Percentiles rank a stretch among this genome's conserved stretches.
phyloP scores from a whole-genome alignment of 1,140 invertebrate species.

The Helicoverpa zea region DNA sequence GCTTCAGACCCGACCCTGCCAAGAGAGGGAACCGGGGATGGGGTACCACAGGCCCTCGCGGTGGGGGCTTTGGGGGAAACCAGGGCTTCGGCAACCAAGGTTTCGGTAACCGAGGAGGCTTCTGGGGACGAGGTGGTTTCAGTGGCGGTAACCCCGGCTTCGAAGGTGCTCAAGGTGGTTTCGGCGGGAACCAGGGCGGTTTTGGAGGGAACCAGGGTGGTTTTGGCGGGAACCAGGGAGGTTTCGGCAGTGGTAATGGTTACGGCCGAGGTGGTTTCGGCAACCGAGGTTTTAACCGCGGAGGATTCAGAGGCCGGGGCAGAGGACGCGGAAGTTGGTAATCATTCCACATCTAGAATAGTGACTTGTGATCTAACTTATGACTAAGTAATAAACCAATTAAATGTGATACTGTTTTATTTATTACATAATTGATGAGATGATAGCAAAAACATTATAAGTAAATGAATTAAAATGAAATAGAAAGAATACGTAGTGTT shows the following conservation, averaged over 20 bases:
- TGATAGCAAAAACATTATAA: too few relatives aligned
- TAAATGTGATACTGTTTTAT: not conserved
- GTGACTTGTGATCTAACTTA: not conserved
- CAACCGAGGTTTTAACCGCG: conserved; percentile 21
- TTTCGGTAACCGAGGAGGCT: conserved; percentile 53
- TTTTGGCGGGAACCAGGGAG: conserved; percentile 44
- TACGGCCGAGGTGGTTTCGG: conserved; percentile 48
- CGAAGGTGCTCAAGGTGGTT: conserved; percentile 48
- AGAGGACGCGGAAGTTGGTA: conserved; percentile 26
- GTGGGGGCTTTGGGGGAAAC: conserved; percentile 61
- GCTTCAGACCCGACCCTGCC: conserved; percentile 70
- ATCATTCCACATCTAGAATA: conserved; percentile 27
- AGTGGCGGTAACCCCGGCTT: conserved; percentile 31
- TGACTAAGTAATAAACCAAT: conserved; percentile 35
- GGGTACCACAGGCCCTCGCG: conserved; percentile 70
- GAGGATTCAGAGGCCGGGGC: conserved; percentile 1
- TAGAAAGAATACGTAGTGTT: too few relatives aligned
- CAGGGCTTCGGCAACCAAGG: conserved; percentile 51
- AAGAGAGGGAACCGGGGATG: conserved; percentile 75
- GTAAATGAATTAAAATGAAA: too few relatives aligned
- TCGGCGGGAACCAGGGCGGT: conserved; percentile 48
- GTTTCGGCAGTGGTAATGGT: conserved; percentile 32
- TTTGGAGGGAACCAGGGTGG: conserved; percentile 48
- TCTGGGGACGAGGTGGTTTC: conserved; percentile 48
- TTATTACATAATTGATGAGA: not conserved